Evolutionary conservation across 2,888 invertebrate species (phyloP), one percentile per base, ranked within the genome.

Genomic region (Eristalis arbustorum): DNA sequence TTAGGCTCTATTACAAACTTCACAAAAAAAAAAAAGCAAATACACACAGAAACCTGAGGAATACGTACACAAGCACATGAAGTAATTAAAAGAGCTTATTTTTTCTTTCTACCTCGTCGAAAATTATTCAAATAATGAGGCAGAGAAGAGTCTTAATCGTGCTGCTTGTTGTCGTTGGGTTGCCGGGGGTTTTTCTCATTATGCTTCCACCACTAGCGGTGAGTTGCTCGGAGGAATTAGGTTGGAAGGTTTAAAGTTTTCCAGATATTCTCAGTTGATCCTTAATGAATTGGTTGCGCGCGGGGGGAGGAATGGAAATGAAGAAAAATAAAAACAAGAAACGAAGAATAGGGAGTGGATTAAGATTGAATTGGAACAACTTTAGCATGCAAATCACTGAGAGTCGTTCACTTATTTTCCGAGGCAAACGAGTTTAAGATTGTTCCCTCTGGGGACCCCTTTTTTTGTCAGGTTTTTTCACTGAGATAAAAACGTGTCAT

Each of bases 1-100:
- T 49, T 49, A 49, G 49, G 49, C 8, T 4, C 49, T 8, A n/a
- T 49, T 18, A n/a, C 18, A n/a, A 14, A 49, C 18, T 8, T 18
- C 49, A 49, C 49, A 49, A n/a, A 18, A 42, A 2, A n/a, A 42
- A 13, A 13, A 49, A n/a, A 40, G 34, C 57, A 31, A 8, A 10
- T 31, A 31, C 31, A 31, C 31, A 31, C 56, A 56, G 31, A 57
- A 49, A 37, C 57, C 66, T 57, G 66, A 37, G 66, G 34, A 66
- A 31, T 37, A 37, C 57, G 66, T 64, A 74, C 25, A 74, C 37
- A 64, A 66, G 57, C 66, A 74, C 66, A 66, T 74, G 63, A 74
- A 66, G 74, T 74, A 64, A 74, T 74, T 74, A 74, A 57, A 37
- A 28, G 57, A 74, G 74, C 74, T 18, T 49, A 5, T 74, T 57